Conservation (phyloP, 2,113 vertebrate genomes). For the Mus spicilegus region DNA sequence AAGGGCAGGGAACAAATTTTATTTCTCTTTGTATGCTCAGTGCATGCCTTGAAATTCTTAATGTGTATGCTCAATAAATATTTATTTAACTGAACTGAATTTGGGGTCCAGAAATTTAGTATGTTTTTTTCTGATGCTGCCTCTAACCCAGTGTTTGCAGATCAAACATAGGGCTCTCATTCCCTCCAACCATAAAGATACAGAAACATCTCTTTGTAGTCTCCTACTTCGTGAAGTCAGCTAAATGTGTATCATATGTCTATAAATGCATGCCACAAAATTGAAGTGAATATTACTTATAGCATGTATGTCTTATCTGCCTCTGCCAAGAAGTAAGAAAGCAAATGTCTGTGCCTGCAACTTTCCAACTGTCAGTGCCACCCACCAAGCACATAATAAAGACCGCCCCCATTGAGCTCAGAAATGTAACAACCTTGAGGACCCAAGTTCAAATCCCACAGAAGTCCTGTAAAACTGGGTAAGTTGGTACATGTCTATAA, state of each 20-base stretch:
- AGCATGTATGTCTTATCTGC: not conserved
- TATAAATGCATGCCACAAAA: not conserved
- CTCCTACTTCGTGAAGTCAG: not conserved
- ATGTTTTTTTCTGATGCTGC: constrained; percentile 14
- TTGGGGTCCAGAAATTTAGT: constrained; percentile 36
- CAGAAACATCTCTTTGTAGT: constrained; percentile 9
- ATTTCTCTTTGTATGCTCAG: constrained; percentile 43
- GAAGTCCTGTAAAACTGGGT: not conserved
- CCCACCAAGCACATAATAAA: not conserved
- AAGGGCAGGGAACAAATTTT: constrained; percentile 42
- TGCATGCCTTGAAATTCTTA: not conserved
- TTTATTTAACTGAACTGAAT: constrained; percentile 54
- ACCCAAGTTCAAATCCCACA: not conserved
- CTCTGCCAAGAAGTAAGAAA: constrained; percentile 12
- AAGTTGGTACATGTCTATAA: not conserved
- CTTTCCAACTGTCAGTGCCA: not conserved
- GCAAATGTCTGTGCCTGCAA: not conserved
- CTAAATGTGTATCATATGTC: not conserved
- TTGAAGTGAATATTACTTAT: not conserved
- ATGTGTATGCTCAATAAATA: constrained; percentile 43
- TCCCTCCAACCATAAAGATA: constrained; percentile 6
- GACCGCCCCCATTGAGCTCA: not conserved
- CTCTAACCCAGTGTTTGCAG: constrained; percentile 16
- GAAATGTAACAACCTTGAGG: not conserved
- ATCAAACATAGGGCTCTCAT: constrained; percentile 32